Conservation (phyloP, 2,888 invertebrate species). For the Cancer borealis region DNA sequence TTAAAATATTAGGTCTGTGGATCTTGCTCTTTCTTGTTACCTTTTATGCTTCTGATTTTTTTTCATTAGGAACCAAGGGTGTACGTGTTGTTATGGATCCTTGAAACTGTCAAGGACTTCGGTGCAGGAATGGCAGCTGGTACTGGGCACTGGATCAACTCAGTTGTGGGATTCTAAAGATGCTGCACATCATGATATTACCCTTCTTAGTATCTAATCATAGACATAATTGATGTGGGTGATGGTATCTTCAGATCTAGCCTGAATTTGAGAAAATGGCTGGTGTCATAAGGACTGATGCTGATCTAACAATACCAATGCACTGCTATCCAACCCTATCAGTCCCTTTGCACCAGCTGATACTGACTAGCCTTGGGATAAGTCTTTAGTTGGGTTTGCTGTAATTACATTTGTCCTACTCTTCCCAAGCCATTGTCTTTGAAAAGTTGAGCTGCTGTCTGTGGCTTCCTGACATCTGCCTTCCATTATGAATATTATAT, state of each 20-base stretch:
- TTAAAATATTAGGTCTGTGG: neutral
- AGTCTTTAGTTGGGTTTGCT: neutral
- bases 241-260: neutral
- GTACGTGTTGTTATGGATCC: neutral
- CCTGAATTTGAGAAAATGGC: neutral
- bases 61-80: neutral
- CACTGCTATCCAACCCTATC: neutral
- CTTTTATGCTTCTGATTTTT: neutral
- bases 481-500: neutral
- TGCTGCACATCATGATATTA: neutral
- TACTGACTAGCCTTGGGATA: neutral
- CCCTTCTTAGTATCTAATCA: neutral
- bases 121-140: neutral
- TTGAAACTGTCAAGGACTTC: neutral
- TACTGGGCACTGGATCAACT: neutral
- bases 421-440: neutral
- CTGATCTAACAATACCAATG: neutral
- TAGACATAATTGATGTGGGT: neutral
- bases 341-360: neutral
- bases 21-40: neutral
- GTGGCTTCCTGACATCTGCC: neutral
- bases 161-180: neutral
- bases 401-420: neutral
- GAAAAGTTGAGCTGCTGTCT: neutral
- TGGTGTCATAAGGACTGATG: neutral